These are phyloP conservation scores for Lates calcarifer DNA, from an alignment of 2,113 vertebrate species.

Conservation along the genomic window DNA sequence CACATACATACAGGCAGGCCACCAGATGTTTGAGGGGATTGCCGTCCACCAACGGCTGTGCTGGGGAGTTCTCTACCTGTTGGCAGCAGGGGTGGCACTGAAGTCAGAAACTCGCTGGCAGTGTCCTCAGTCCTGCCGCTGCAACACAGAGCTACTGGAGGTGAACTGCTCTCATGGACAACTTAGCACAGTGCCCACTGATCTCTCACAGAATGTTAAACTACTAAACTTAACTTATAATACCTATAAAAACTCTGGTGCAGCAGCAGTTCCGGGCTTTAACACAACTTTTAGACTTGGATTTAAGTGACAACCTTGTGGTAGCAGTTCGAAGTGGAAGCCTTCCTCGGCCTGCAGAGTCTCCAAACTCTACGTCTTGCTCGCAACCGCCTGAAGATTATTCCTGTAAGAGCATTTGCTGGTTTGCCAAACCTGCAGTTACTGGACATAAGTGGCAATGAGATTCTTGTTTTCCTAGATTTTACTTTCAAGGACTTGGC, in stretches of 20 bases:
- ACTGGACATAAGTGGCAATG: slow-evolving; percentile 89
- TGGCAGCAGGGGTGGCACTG: slow-evolving; percentile 62
- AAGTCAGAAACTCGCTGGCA: slow-evolving; percentile 57
- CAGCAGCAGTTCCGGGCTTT: slow-evolving; percentile 84
- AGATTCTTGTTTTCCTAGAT: slow-evolving; percentile 90
- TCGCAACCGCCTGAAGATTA: slow-evolving; percentile 87
- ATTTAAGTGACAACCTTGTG: slow-evolving; percentile 89
- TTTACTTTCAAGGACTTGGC: slow-evolving; percentile 86
- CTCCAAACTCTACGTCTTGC: slow-evolving; percentile 80
- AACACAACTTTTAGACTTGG: slow-evolving; percentile 84
- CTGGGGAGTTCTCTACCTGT: slow-evolving; percentile 75
- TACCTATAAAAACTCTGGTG: slow-evolving; percentile 82
- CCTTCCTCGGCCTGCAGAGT: slow-evolving; percentile 83
- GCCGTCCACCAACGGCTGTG: slow-evolving; percentile 65
- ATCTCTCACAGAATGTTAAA: slow-evolving; percentile 78
- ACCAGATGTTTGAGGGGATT: slow-evolving; percentile 79
- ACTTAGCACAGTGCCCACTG: slow-evolving; percentile 79
- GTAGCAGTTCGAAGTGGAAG: slow-evolving; percentile 85
- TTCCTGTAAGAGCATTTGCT: slow-evolving; percentile 85
- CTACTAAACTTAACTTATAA: slow-evolving; percentile 88
- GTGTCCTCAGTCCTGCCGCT: slow-evolving; percentile 86
- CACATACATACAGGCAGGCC: slow-evolving; percentile 63
- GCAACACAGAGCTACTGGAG: slow-evolving; percentile 72
- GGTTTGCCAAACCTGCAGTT: slow-evolving; percentile 84
- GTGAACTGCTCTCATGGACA: slow-evolving; percentile 85